A percentile compares a stretch with the other conserved stretches of the same genome.
Conservation (phyloP, 2,888 invertebrate species). For the Caenorhabditis japonica region DNA sequence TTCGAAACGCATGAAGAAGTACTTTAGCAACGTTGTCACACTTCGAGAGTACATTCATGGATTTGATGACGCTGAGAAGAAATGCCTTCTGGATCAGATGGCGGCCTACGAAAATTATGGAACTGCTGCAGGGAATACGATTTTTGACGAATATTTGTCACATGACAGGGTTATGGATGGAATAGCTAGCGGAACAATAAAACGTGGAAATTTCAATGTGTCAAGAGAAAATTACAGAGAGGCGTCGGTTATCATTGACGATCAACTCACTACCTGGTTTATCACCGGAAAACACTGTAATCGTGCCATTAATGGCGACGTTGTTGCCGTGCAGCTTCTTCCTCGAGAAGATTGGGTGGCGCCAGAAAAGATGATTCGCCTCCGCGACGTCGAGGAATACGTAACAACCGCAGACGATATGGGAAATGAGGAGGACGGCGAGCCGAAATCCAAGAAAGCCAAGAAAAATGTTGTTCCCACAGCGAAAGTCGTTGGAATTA, state of each 20-base stretch:
- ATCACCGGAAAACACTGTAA: slow-evolving; percentile 85
- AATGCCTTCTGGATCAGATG: slow-evolving; percentile 88
- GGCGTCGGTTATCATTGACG: slow-evolving; percentile 87
- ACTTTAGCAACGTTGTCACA: slow-evolving; percentile 40
- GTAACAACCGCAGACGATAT: slow-evolving; percentile 61
- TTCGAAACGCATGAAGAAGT: slow-evolving; percentile 27
- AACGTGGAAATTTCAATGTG: slow-evolving; percentile 86
- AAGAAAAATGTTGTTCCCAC: slow-evolving; percentile 81
- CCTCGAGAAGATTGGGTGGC: slow-evolving; percentile 91
- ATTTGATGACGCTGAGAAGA: slow-evolving; percentile 80
- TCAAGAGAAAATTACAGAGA: slow-evolving; percentile 94
- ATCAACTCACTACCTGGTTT: slow-evolving; percentile 78
- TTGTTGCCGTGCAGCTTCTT: slow-evolving; percentile 90
- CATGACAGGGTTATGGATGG: slow-evolving; percentile 86
- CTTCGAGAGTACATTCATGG: slow-evolving; percentile 64
- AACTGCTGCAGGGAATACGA: slow-evolving; percentile 10
- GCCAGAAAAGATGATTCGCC: slow-evolving; percentile 80
- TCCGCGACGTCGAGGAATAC: slow-evolving; percentile 64
- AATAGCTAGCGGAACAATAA: slow-evolving; percentile 85
- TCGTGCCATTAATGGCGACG: slow-evolving; percentile 91
- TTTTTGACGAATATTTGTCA: slow-evolving; percentile 84
- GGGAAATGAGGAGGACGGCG: slow-evolving; percentile 66
- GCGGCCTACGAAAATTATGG: slow-evolving; percentile 69
- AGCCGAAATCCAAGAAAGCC: slow-evolving; percentile 57
- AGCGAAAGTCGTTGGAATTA: slow-evolving; percentile 91